Evolutionary conservation across 2,888 invertebrate genomes (phyloP).

Genomic region (Meteorus colon): DNA sequence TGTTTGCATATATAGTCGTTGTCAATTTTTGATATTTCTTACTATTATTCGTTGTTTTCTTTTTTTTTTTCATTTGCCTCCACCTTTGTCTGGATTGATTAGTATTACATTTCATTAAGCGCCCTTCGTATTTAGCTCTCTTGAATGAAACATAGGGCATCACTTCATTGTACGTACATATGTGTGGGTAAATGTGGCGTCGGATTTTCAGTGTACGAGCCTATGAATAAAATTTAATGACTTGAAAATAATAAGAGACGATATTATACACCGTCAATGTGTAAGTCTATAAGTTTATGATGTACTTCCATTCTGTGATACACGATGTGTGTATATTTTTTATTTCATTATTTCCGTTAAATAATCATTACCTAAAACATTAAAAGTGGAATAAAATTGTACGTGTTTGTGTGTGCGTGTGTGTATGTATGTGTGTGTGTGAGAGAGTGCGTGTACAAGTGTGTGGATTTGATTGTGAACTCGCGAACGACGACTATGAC

Average conservation of each 20-base stretch:
- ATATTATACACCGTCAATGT: neutral
- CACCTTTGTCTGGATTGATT: neutral
- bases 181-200: neutral
- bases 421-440: neutral
- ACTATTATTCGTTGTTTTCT: neutral
- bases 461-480: neutral
- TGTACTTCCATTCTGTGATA: neutral
- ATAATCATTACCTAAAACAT: neutral
- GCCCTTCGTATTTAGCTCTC: neutral
- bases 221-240: neutral
- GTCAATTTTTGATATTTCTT: neutral
- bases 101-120: neutral
- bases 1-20: neutral
- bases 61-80: neutral
- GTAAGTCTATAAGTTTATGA: neutral
- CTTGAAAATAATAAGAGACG: neutral
- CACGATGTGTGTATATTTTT: neutral
- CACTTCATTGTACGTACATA: no score
- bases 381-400: neutral
- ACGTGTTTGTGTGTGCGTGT: neutral
- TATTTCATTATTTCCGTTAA: neutral
- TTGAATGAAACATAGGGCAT: neutral
- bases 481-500: conserved; percentile 59
- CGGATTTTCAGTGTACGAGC: neutral
- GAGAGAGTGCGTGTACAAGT: neutral